A percentile compares a stretch with the other conserved stretches of the same genome.
phyloP scores from a whole-genome alignment of 2,797 vertebrate genomes.

The Ceryle rudis region DNA sequence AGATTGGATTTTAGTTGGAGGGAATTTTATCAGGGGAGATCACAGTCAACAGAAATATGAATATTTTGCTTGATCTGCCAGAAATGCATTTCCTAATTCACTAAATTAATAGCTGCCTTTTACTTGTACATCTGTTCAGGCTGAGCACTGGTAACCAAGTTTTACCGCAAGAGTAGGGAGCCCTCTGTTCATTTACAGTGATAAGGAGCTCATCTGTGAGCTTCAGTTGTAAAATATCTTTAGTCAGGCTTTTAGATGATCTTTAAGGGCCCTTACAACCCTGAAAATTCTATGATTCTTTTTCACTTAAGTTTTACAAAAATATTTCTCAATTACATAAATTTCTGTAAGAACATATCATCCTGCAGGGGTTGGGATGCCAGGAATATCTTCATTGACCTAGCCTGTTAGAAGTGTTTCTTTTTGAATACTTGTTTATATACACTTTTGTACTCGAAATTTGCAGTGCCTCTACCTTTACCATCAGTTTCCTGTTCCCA shows the following conservation, averaged over 20 bases:
- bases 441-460: not conserved
- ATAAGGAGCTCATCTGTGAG: not conserved
- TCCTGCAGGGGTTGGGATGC: not conserved
- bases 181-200: not conserved
- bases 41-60: not conserved
- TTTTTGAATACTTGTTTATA: not conserved
- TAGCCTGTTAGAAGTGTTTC: not conserved
- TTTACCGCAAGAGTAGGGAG: not conserved
- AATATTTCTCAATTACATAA: not conserved
- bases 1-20: not conserved
- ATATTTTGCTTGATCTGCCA: not conserved
- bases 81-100: not conserved
- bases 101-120: not conserved
- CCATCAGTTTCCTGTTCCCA: not conserved
- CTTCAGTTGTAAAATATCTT: not conserved
- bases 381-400: not conserved
- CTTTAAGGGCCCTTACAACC: no score
- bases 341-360: not conserved
- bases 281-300: not conserved
- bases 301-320: not conserved
- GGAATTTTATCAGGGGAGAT: not conserved
- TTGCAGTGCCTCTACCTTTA: not conserved
- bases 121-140: not conserved
- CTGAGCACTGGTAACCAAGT: not conserved
- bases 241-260: not conserved